Evolutionary conservation across 1,140 invertebrate genomes (phyloP), one percentile per base, ranked within the genome.

Genomic region (Lutraria rhynchaena): DNA sequence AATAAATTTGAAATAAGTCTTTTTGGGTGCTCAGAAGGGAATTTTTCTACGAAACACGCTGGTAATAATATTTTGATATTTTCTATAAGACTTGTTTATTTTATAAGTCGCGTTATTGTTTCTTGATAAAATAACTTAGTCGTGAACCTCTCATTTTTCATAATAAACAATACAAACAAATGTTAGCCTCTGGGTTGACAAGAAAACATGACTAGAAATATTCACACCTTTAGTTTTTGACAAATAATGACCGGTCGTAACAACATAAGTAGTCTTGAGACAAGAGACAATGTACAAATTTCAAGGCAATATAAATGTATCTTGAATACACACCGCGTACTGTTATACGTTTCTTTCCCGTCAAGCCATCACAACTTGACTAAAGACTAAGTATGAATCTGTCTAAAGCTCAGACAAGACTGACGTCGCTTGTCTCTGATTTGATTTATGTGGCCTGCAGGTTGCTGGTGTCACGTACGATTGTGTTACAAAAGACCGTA

Each of bases 211-310:
- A 46, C 63, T 11, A 67, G 35, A 19, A 46, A n/a, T 67, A 5
- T 67, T 67, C 63, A 67, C 63, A 49, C 63, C 63, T 67, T 49
- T 67, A 27, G 41, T 46, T 67, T 61, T 29, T 67, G 63, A 67
- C 63, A 67, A 46, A 67, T 67, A 9, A 67, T 67, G 63, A 49
- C 41, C 41, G 17, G 29, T 35, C 33, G 49, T 67, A 15, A 67
- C 31, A 41, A 49, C 63, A 67, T 67, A 46, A 67, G 41, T 67
- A 67, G 46, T 67, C 37, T 49, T 27, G 27, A 29, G 63, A 41
- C 63, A 67, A 35, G 31, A 19, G 44, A 29, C n/a, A n/a, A 46
- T 46, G 44, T 27, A 67, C 63, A 67, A 27, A 46, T 27, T 11
- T 3, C 7, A 5, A 19, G 7, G 24, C 51, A 55, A 5, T 41